Evolutionary conservation across 2,888 invertebrate species (phyloP).

Genomic region (Epinotia brunnichana): DNA sequence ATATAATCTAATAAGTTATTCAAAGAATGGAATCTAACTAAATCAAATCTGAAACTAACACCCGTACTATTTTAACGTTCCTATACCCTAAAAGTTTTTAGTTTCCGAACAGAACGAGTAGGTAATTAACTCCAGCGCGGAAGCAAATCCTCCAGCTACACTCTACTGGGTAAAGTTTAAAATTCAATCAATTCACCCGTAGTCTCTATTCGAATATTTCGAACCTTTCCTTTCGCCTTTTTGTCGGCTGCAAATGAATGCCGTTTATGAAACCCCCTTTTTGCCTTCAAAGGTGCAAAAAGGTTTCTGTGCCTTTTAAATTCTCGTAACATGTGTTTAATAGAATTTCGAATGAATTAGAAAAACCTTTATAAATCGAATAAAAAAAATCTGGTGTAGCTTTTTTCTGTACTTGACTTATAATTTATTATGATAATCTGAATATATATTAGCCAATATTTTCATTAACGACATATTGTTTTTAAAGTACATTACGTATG

Average conservation of each 20-base stretch:
- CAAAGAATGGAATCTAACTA: neutral
- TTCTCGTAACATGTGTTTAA: conserved; percentile 23
- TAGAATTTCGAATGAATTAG: conserved; percentile 2
- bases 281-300: conserved; percentile 35
- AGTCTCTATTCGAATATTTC: conserved; percentile 58
- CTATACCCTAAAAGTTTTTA: conserved; percentile 6
- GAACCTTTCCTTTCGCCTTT: conserved; percentile 50
- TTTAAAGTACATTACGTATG: too few species aligned
- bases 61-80: neutral
- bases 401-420: too few species aligned
- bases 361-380: neutral
- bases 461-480: too few species aligned
- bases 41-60: neutral
- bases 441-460: too few species aligned
- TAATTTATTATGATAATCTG: too few species aligned
- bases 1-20: too few species aligned
- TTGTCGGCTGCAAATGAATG: conserved; percentile 44
- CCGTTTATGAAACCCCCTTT: conserved; percentile 40
- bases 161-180: conserved; percentile 60
- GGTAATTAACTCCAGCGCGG: conserved; percentile 39
- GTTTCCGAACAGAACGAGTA: conserved; percentile 35
- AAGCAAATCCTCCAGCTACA: conserved; percentile 46
- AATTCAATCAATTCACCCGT: conserved; percentile 69
- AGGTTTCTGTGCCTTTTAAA: conserved; percentile 23
- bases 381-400: neutral